Evolutionary conservation across 2,888 invertebrate genomes (phyloP).

Genomic region (Leptura quadrifasciata): DNA sequence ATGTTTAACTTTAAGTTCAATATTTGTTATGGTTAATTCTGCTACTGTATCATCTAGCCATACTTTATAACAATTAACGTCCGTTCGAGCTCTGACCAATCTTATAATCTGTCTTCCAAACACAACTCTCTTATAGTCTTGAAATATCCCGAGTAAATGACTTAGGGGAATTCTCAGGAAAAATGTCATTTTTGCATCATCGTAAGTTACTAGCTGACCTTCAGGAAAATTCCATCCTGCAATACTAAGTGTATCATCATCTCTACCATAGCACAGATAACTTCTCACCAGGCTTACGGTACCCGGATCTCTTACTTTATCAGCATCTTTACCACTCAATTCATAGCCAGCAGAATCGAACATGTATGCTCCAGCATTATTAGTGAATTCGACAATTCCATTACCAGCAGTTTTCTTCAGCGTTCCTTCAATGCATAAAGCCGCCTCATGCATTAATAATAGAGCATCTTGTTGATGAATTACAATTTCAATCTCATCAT

Average conservation of each 20-base stretch:
- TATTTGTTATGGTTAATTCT: slow-evolving; percentile 34
- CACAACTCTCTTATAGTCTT: slow-evolving; percentile 43
- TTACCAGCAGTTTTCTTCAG: slow-evolving; percentile 33
- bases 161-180: slow-evolving; percentile 45
- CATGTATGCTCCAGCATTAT: slow-evolving; percentile 34
- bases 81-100: slow-evolving; percentile 46
- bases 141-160: slow-evolving; percentile 48
- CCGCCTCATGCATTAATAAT: too few species aligned
- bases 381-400: slow-evolving; percentile 21
- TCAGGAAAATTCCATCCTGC: slow-evolving; percentile 24
- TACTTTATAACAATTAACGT: slow-evolving; percentile 42
- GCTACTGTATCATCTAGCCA: not conserved
- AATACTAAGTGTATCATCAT: not conserved
- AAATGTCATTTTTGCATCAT: slow-evolving; percentile 11
- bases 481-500: slow-evolving; percentile 51
- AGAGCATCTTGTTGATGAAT: slow-evolving; percentile 52
- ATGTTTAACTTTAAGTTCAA: slow-evolving; percentile 47
- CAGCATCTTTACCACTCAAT: slow-evolving; percentile 39
- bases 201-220: too few species aligned
- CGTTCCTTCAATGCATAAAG: slow-evolving; percentile 15
- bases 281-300: not conserved
- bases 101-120: slow-evolving; percentile 47
- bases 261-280: not conserved
- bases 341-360: slow-evolving; percentile 31
- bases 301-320: slow-evolving; percentile 28